Base-by-base conservation (phyloP, 37 sponge, comb jelly and placozoan genomes). In the Oopsacas minuta region DNA sequence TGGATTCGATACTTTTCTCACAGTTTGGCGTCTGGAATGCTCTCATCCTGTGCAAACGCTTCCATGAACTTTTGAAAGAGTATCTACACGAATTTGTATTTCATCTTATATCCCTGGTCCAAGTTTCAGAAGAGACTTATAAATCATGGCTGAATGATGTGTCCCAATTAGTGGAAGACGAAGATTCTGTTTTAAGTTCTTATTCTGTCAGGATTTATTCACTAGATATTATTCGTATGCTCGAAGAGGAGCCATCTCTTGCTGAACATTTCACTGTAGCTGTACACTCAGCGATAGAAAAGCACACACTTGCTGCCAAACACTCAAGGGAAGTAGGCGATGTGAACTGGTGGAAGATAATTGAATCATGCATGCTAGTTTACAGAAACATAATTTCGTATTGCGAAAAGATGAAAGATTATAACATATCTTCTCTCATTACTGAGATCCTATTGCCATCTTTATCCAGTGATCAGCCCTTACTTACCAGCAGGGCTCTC, bases 141-240 rank as follows among this genome's bases (percentile, higher is more conserved):
- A 88, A 87, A 83, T 89, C 36, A 23, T 93, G 94, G 94, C 61
- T 83, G 52, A 81, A 35, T 30, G 85, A 86, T 37, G 83, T 88
- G 0, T 84, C 82, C 32, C 46, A 86, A 53, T 87, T 88, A 88
- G 85, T 92, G 12, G 90, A 88, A 35, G 91, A 88, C 23, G 93
- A 92, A 81, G 93, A 87, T 53, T 87, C 87, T 23, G 86, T 81
- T 23, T 37, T 86, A 17, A 81, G 85, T 23, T 87, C 90, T 0
- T 90, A 87, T 37, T 89, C 89, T 1, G 85, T 92, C n/a, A 82
- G 90, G 37, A 81, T 90, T 23, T 86, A 86, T 7, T 88, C 93
- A 0, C 51, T 81, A 5, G 90, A 90, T 36, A 53, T 90, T 23
- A 39, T 93, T 25, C 82, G 82, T 49, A 85, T 90, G 37, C 22